These are phyloP conservation scores for Solen grandis DNA, from an alignment of 1,140 invertebrate genomes.

Conservation along the genomic window DNA sequence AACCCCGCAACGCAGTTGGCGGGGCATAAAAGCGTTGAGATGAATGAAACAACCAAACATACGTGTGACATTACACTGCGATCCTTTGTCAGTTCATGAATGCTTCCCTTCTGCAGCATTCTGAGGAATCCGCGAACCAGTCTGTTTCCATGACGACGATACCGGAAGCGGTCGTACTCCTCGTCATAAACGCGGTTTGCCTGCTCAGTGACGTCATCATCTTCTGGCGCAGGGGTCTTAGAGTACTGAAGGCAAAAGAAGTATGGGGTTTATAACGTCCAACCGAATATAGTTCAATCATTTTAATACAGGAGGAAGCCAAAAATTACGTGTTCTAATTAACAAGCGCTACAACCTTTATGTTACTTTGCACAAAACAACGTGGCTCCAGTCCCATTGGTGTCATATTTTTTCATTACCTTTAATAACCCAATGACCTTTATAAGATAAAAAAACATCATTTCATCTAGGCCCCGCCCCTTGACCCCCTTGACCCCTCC, in stretches of 20 bases:
- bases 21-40: no score
- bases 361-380: no score
- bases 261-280: no score
- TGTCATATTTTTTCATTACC: no score
- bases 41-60: no score
- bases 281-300: no score
- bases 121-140: constrained; percentile 28
- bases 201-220: constrained; percentile 11
- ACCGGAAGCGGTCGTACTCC: constrained; percentile 21
- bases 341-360: no score
- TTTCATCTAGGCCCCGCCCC: not conserved
- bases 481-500: not conserved
- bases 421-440: not conserved
- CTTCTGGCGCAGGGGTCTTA: constrained; percentile 12
- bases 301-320: no score
- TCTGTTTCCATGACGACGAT: constrained; percentile 40
- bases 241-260: no score
- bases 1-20: no score
- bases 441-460: not conserved
- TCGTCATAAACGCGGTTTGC: constrained; percentile 27
- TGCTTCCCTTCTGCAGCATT: constrained; percentile 22
- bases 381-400: no score
- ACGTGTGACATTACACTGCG: not conserved
- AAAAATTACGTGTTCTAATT: no score
- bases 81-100: not conserved